phyloP scores from a whole-genome alignment of 2,888 invertebrate species.

The Cancer borealis region DNA sequence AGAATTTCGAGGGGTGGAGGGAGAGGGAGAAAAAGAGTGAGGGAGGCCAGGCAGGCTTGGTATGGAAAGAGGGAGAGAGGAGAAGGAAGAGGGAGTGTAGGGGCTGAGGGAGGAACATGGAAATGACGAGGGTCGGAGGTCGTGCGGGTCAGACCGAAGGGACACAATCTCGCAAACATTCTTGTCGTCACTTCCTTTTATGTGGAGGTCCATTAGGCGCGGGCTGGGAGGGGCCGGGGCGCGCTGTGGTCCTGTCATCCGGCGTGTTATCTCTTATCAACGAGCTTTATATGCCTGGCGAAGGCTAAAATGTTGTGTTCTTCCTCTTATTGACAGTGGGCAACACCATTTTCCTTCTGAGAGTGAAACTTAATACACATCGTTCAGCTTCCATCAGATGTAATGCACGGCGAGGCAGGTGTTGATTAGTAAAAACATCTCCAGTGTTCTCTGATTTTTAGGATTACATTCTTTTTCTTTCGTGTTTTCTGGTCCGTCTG shows the following conservation, averaged over 20 bases:
- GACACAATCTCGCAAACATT: slow-evolving; percentile 58
- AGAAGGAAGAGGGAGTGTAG: neutral
- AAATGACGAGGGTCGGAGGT: slow-evolving; percentile 45
- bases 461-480: neutral
- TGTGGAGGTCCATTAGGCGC: slow-evolving; percentile 51
- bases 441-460: neutral
- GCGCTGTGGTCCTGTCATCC: slow-evolving; percentile 34
- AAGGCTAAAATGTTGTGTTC: slow-evolving; percentile 4
- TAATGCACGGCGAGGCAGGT: neutral
- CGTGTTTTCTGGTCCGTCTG: neutral
- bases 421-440: neutral
- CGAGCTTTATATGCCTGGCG: neutral
- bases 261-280: slow-evolving; percentile 10
- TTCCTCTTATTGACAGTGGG: neutral
- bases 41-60: neutral
- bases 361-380: neutral
- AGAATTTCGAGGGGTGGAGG: neutral
- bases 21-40: neutral
- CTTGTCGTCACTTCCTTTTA: slow-evolving; percentile 56
- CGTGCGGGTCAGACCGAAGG: slow-evolving; percentile 33
- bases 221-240: slow-evolving; percentile 25
- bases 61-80: neutral
- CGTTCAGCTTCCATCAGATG: neutral
- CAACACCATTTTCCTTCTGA: neutral
- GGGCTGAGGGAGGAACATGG: slow-evolving; percentile 30